Evolutionary conservation across 2,113 vertebrate genomes (phyloP).

Genomic region (Pteruthius melanotis): DNA sequence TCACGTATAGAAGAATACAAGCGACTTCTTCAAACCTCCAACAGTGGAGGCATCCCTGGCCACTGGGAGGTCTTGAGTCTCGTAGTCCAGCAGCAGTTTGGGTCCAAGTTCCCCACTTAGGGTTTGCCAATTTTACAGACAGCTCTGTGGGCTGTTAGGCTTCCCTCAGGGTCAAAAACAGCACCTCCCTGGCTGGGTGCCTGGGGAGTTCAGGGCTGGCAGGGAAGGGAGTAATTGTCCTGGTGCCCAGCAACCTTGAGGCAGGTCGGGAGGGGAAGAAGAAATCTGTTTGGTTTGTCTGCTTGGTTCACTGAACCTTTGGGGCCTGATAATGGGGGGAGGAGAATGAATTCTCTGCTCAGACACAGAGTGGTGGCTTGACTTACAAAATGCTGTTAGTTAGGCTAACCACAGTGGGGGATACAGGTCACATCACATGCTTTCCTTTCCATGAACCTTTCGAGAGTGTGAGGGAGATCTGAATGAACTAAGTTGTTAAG

Average conservation of each 20-base stretch:
- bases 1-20: not conserved
- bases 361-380: not conserved
- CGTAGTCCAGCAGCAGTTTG: not conserved
- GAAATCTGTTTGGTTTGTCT: not conserved
- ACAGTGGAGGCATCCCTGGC: not conserved
- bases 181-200: rapidly evolving
- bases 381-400: not conserved
- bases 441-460: not conserved
- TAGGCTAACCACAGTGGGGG: not conserved
- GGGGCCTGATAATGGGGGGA: not conserved
- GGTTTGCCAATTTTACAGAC: not conserved
- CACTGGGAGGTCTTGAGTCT: not conserved
- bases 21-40: not conserved
- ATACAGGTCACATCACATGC: rapidly evolving
- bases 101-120: not conserved
- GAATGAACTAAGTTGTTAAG: not conserved
- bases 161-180: not conserved
- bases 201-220: not conserved
- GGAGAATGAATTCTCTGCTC: not conserved
- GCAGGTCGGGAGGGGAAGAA: not conserved
- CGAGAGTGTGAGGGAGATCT: not conserved
- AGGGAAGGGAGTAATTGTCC: not conserved
- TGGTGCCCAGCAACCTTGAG: not conserved
- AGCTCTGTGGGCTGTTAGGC: not conserved
- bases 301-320: not conserved